Evolutionary conservation across 2,797 vertebrate genomes (phyloP), one percentile per base, ranked within the genome.

Genomic region (Darevskia mixta): DNA sequence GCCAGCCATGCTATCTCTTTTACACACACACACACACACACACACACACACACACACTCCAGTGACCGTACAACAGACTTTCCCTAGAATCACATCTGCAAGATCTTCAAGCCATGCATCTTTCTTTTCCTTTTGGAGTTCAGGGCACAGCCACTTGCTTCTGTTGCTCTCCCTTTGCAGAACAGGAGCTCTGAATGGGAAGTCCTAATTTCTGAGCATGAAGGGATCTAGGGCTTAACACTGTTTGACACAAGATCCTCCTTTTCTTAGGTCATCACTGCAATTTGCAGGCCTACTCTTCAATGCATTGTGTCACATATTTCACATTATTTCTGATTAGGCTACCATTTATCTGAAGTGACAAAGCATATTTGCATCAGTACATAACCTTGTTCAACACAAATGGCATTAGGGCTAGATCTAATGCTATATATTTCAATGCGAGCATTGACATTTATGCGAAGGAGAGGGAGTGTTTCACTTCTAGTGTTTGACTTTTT

Each of bases 331-430:
- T 79, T 61, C 45, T 32, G 43, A 83, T 71, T 69, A 71, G 75
- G 83, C 13, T 23, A 58, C 18, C 15, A 61, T 88, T 71, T 66
- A 38, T 66, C 5, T 32, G 61, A 79, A 41, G 9, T 83, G 81
- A 71, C 64, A 79, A 79, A 88, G 83, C 64, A 41, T 25, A 88
- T 41, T 69, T 69, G 85, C 76, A 69, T 79, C 79, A 58, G 17
- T 49, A 66, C 43, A 76, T 75, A 66, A 38, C 43, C 23, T 45
- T 35, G 5, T 82, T 87, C 41, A 82, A 45, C 72, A 64, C 58
- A 66, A 87, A 67, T 75, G 72, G 55, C 32, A 67, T 61, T 83
- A 38, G 45, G 66, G 66, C 43, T 72, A 66, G 2, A 38, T 66
- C 29, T 77, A 38, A 35, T 67, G 27, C 77, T 85, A 79, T 41